Evolutionary conservation across 1,140 invertebrate genomes (phyloP).

Genomic region (Hycleus cichorii): DNA sequence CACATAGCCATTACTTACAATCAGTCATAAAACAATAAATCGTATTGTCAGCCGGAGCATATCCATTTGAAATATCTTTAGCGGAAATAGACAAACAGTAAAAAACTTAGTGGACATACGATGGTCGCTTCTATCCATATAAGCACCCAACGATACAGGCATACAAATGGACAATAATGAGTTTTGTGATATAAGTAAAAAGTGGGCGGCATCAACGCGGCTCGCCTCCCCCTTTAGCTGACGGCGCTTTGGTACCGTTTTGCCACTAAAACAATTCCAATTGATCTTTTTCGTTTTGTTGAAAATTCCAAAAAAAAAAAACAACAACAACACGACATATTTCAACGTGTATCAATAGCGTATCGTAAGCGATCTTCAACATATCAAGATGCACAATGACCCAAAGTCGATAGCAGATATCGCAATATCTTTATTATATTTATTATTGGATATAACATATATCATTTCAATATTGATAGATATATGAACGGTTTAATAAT

Average conservation of each 20-base stretch:
- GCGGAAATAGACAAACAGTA: constrained; percentile 33
- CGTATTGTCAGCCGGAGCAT: constrained; percentile 30
- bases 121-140: constrained; percentile 36
- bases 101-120: constrained; percentile 32
- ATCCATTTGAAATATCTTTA: constrained; percentile 36
- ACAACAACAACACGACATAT: too few species aligned
- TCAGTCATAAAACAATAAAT: constrained; percentile 35
- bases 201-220: constrained; percentile 28
- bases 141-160: constrained; percentile 34
- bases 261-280: neutral
- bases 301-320: too few species aligned
- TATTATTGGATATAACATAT: constrained; percentile 7
- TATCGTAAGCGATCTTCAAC: too few species aligned
- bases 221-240: neutral
- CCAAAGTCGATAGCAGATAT: neutral
- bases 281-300: too few species aligned
- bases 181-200: constrained; percentile 34
- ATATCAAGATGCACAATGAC: too few species aligned
- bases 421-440: constrained; percentile 13
- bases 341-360: too few species aligned
- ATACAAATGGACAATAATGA: constrained; percentile 36
- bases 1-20: constrained; percentile 28
- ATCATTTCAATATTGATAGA: constrained; percentile 12
- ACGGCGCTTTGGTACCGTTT: constrained; percentile 13
- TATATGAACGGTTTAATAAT: constrained; percentile 8